phyloP scores from a whole-genome alignment of 2,888 invertebrate genomes.

The Lycophotia porphyrea region DNA sequence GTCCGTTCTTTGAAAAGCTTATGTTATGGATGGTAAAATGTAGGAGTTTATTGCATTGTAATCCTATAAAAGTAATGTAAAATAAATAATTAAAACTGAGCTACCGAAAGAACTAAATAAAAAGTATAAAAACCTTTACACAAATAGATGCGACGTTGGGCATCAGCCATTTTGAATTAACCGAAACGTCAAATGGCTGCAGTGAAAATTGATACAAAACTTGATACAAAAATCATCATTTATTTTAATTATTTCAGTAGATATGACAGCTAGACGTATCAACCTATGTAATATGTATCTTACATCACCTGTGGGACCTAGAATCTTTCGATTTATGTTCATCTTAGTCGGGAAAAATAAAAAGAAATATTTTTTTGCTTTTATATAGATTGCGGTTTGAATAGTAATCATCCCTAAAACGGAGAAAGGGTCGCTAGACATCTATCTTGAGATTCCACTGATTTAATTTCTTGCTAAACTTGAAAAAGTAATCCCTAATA shows the following conservation, averaged over 20 bases:
- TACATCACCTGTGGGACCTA: not conserved
- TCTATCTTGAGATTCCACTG: not conserved
- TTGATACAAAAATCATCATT: too few relatives aligned
- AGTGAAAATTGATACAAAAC: not conserved
- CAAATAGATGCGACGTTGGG: not conserved
- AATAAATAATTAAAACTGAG: not conserved
- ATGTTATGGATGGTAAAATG: not conserved
- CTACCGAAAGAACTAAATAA: not conserved
- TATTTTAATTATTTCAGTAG: not conserved
- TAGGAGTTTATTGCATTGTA: constrained; percentile 4
- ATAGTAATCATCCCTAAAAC: constrained; percentile 10
- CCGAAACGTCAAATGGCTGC: not conserved
- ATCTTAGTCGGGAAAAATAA: not conserved
- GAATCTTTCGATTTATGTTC: not conserved
- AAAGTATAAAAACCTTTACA: not conserved
- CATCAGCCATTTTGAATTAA: not conserved
- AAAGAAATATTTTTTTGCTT: not conserved
- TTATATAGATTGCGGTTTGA: not conserved
- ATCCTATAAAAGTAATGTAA: constrained; percentile 21
- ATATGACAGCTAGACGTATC: not conserved
- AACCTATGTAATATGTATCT: not conserved
- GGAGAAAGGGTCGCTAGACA: not conserved
- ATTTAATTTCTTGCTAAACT: not conserved
- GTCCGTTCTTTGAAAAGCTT: not conserved
- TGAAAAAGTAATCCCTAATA: not conserved